Base-by-base conservation (phyloP, 2,113 vertebrate species). In the Tor tambroides region DNA sequence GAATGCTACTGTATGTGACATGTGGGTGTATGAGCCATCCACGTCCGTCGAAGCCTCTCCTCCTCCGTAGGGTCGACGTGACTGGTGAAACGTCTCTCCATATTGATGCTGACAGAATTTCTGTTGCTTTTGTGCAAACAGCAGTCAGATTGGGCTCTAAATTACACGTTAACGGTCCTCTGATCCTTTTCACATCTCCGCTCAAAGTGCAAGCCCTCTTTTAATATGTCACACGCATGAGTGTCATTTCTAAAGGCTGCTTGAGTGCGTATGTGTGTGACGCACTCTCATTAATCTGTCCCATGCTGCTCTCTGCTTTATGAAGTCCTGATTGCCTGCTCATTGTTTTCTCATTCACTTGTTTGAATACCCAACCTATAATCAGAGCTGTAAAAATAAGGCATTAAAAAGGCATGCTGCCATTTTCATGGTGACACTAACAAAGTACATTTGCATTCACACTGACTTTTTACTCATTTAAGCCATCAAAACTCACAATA, bases 261-360 rank as follows among this genome's bases (percentile, higher is more conserved):
- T 83, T 84, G 86, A 81, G 79, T 87, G 87, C 85, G 90, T 85
- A 30, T 49, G 89, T 81, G 89, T 41, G 90, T 88, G 87, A 93
- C 91, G 91, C 90, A 91, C 91, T 89, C 92, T 94, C 91, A 95
- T 95, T 95, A 95, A 94, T 94, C 91, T 95, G 93, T 95, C 94
- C 77, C 80, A 92, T 92, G 92, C 93, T 90, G 92, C 93, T 94
- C 61, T 89, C 81, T 83, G 86, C 89, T 89, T 94, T 93, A 94
- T 94, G 92, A 94, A 94, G 94, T 93, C 91, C 92, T 96, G 94
- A 95, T 95, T 95, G 94, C 92, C 92, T 86, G 87, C 30, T 93
- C 93, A 95, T 96, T 96, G 94, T 95, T 96, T 94, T 92, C 94
- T 89, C 71, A 90, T 93, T 94, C 94, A 94, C 95, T 95, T 94